phyloP scores from a whole-genome alignment of 2,797 vertebrate genomes.

The Poeciliopsis gracilis region DNA sequence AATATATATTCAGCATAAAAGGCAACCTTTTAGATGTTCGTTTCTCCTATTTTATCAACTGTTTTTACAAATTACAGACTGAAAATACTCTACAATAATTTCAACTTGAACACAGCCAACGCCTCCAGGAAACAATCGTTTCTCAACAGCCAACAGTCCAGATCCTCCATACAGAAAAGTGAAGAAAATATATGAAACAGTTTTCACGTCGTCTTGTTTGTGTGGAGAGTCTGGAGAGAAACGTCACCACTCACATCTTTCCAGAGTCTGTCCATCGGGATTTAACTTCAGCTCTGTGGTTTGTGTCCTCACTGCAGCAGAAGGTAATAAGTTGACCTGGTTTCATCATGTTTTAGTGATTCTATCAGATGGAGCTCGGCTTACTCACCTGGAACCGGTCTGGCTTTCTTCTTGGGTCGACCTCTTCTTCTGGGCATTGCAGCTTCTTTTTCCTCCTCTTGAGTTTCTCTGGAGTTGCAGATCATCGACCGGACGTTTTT shows the following conservation, averaged over 20 bases:
- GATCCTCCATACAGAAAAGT: too few relatives aligned
- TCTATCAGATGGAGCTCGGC: not conserved
- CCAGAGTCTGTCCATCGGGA: not conserved
- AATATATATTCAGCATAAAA: too few relatives aligned
- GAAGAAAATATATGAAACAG: too few relatives aligned
- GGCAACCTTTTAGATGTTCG: too few relatives aligned
- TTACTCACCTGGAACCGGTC: slow-evolving; percentile 55
- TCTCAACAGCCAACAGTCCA: too few relatives aligned
- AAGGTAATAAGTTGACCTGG: not conserved
- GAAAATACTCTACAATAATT: too few relatives aligned
- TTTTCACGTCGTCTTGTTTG: too few relatives aligned
- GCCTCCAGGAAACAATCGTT: too few relatives aligned
- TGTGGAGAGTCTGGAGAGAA: too few relatives aligned
- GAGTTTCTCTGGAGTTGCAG: slow-evolving; percentile 12
- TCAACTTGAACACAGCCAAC: too few relatives aligned
- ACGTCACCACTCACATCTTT: slow-evolving; percentile 9
- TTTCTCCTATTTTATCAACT: too few relatives aligned
- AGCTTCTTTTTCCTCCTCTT: slow-evolving; percentile 77
- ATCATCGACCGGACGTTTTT: not conserved
- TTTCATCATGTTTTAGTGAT: not conserved
- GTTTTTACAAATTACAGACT: too few relatives aligned
- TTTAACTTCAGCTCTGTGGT: slow-evolving; percentile 23
- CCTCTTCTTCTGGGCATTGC: slow-evolving; percentile 29
- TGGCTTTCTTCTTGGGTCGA: slow-evolving; percentile 52
- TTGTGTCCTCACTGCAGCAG: slow-evolving; percentile 56